These are phyloP conservation scores for Glaucopsyche alexis DNA, from an alignment of 2,888 invertebrate genomes.

Conservation along the genomic window DNA sequence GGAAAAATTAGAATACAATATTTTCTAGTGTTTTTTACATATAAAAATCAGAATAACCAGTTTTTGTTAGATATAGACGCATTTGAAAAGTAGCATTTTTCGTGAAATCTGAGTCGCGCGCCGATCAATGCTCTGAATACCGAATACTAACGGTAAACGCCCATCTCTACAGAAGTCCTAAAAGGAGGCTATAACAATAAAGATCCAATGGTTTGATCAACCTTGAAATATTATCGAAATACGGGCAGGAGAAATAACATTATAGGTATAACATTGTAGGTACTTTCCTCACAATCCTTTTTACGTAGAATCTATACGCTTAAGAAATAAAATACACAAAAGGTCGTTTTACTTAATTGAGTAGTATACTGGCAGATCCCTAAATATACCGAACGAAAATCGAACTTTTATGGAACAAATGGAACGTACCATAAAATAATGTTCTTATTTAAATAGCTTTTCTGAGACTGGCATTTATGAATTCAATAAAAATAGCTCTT, in stretches of 20 bases:
- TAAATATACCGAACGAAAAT: neutral
- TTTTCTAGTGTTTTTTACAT: no score
- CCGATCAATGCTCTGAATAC: no score
- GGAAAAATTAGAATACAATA: no score
- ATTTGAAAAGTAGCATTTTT: no score
- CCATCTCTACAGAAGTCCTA: neutral
- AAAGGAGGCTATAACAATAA: conserved; percentile 19
- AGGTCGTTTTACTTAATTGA: conserved; percentile 19
- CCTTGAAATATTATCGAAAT: conserved; percentile 6
- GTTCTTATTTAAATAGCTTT: neutral
- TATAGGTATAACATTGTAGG: no score
- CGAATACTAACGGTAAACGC: neutral
- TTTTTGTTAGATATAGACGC: no score
- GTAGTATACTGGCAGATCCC: neutral
- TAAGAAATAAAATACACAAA: conserved; percentile 23
- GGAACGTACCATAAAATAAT: neutral
- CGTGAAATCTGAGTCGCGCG: no score
- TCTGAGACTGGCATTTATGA: neutral
- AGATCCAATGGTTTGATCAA: conserved; percentile 7
- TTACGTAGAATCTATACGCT: conserved; percentile 19
- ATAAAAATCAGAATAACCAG: no score
- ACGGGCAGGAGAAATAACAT: conserved; percentile 24
- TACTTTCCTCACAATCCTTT: conserved; percentile 21
- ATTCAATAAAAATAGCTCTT: no score
- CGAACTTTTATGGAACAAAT: neutral